Percentiles rank a stretch among this genome's conserved stretches.
Evolutionary conservation across 1,140 invertebrate species (phyloP).

Genomic region (Pseudomyrmex cubaensis): DNA sequence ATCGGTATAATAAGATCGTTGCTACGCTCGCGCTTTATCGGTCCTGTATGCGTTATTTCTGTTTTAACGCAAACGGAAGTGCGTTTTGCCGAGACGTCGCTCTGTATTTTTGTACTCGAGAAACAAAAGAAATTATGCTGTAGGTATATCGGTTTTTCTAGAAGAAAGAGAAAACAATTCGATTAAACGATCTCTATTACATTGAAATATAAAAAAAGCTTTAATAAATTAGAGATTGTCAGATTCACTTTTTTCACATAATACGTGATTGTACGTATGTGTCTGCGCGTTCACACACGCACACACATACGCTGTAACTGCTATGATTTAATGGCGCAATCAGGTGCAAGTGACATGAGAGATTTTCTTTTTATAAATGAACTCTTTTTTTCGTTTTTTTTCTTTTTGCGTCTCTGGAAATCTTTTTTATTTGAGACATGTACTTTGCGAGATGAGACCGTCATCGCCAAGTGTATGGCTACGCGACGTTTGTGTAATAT

Average conservation of each 20-base stretch:
- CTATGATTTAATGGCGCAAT: conserved; percentile 11
- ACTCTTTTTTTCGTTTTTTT: background rate
- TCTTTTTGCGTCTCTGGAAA: no score
- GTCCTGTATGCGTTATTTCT: conserved; percentile 48
- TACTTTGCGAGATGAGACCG: no score
- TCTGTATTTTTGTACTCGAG: conserved; percentile 24
- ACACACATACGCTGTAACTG: background rate
- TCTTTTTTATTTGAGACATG: no score
- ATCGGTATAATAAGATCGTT: conserved; percentile 46
- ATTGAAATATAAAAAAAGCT: background rate
- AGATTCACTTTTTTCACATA: background rate
- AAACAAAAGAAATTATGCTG: background rate
- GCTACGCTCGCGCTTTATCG: conserved; percentile 43
- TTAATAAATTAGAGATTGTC: no score
- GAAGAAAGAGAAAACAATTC: background rate
- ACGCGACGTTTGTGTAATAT: background rate
- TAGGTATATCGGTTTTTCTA: background rate
- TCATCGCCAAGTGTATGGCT: no score
- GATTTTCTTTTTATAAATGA: background rate
- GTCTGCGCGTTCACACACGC: background rate
- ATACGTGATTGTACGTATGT: background rate
- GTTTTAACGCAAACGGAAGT: conserved; percentile 47
- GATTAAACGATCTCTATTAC: background rate
- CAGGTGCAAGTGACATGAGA: background rate
- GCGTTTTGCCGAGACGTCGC: conserved; percentile 23